Evolutionary conservation across 2,888 invertebrate genomes (phyloP).

Genomic region (Xestia sexstrigata): DNA sequence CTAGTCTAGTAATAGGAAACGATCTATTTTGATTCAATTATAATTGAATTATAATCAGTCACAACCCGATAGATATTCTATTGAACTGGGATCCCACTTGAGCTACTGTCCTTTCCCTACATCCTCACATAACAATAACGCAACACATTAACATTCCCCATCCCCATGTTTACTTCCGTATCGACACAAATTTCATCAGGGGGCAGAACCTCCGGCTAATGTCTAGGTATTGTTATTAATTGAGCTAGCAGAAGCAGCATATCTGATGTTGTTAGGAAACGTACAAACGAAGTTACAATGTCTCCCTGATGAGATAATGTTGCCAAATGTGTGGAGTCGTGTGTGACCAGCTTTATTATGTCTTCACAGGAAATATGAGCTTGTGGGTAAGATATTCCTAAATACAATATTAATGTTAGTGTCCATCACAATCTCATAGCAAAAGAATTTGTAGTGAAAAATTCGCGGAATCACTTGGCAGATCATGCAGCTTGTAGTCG

Average conservation of each 20-base stretch:
- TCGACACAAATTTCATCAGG: conserved; percentile 36
- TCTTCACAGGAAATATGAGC: conserved; percentile 15
- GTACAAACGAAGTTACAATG: conserved; percentile 24
- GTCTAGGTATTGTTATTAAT: conserved; percentile 37
- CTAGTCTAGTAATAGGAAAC: neutral
- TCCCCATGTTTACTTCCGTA: conserved; percentile 6
- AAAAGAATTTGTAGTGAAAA: neutral
- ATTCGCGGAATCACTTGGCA: neutral
- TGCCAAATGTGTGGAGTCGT: conserved; percentile 3
- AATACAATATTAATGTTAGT: conserved; percentile 23
- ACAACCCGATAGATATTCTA: neutral
- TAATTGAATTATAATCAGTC: neutral
- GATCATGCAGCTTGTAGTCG: neutral
- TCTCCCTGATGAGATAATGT: conserved; percentile 23
- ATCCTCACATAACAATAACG: neutral
- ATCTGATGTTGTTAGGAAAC: conserved; percentile 11
- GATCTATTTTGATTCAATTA: neutral
- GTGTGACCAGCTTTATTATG: conserved; percentile 7
- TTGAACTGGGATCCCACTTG: neutral
- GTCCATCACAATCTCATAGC: conserved; percentile 17
- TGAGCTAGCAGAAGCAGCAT: conserved; percentile 8
- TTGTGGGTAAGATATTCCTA: neutral
- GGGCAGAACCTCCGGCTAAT: conserved; percentile 23
- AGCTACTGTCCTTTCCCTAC: neutral
- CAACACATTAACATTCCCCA: conserved; percentile 3